phyloP scores from a whole-genome alignment of 2,113 vertebrate genomes.

The Cygnus buccinator region DNA sequence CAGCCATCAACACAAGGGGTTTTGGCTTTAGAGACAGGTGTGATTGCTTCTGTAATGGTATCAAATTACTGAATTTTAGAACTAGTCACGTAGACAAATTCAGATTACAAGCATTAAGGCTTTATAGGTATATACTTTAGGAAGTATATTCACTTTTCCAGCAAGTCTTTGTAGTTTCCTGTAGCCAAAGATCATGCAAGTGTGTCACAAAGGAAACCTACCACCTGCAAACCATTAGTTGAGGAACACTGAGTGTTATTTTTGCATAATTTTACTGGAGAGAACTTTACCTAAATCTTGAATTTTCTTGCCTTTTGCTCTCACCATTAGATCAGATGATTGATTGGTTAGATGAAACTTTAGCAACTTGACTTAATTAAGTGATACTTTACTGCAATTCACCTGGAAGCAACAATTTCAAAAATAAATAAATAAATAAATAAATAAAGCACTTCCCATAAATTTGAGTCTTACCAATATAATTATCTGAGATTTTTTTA shows the following conservation, averaged over 20 bases:
- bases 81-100: rapidly evolving
- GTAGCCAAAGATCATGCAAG: background rate
- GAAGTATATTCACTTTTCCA: background rate
- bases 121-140: rapidly evolving
- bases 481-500: rapidly evolving
- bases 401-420: background rate
- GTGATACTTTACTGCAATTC: background rate
- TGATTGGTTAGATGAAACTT: rapidly evolving
- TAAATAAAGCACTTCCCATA: no score
- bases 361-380: background rate
- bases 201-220: background rate
- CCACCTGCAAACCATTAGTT: background rate
- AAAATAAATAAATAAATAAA: background rate
- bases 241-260: rapidly evolving
- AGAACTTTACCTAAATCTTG: background rate
- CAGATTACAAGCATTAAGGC: no score
- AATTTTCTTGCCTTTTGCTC: background rate
- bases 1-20: rapidly evolving
- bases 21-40: background rate
- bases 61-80: background rate
- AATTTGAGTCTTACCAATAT: background rate
- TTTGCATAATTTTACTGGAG: background rate
- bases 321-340: background rate
- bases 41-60: background rate
- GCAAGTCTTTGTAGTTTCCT: background rate